Conservation (phyloP, 2,797 vertebrate species). For the Emydoidea blandingii region DNA sequence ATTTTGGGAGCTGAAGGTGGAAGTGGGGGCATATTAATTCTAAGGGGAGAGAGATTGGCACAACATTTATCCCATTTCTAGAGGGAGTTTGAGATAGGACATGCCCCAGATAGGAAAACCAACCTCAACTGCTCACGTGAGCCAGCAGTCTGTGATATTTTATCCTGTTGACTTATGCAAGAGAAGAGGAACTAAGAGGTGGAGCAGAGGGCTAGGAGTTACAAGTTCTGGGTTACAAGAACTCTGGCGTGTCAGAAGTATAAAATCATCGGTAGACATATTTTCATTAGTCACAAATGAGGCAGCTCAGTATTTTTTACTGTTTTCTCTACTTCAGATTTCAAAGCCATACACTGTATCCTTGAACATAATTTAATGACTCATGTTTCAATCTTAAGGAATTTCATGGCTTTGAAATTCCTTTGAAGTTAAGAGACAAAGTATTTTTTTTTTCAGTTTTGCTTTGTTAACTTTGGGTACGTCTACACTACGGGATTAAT, state of each 20-base stretch:
- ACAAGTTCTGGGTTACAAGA: background rate
- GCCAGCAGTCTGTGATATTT: background rate
- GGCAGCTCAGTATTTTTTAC: slow-evolving; percentile 7
- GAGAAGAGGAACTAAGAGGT: background rate
- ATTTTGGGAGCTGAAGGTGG: background rate
- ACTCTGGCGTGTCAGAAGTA: slow-evolving; percentile 6
- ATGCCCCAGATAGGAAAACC: background rate
- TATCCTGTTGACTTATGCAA: background rate
- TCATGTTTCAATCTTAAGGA: slow-evolving; percentile 31
- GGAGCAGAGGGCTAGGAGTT: background rate
- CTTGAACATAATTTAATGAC: slow-evolving; percentile 48
- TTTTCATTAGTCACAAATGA: slow-evolving; percentile 48
- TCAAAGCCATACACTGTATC: slow-evolving; percentile 17
- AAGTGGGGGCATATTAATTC: background rate
- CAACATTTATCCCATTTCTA: background rate
- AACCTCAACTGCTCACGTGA: background rate
- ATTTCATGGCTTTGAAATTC: slow-evolving; percentile 46
- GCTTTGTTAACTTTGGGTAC: background rate
- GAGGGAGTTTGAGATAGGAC: background rate
- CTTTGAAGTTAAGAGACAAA: slow-evolving; percentile 44
- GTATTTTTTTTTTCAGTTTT: slow-evolving; percentile 20
- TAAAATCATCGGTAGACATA: background rate
- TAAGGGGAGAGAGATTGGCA: background rate
- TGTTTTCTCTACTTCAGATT: slow-evolving; percentile 43
- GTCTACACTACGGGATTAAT: no score